These are phyloP conservation scores for Panurus biarmicus DNA, from an alignment of 2,113 vertebrate species.

Conservation along the genomic window DNA sequence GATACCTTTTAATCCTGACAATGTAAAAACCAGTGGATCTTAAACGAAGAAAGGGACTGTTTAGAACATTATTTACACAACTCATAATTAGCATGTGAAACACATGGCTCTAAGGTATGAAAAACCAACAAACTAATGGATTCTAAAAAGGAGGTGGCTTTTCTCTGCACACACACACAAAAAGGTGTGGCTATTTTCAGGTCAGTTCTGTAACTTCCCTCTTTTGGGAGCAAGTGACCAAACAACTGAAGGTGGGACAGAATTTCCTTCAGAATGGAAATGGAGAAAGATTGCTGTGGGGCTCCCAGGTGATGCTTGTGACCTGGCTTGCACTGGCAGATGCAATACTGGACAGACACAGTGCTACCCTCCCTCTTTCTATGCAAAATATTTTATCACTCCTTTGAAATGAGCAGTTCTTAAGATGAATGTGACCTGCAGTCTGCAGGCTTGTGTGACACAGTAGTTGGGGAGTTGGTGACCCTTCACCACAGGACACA, in stretches of 20 bases:
- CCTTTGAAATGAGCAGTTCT: not conserved
- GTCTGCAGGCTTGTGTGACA: not conserved
- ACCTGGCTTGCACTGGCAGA: not conserved
- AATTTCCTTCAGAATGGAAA: not conserved
- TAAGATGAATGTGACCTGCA: not conserved
- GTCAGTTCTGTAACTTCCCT: not conserved
- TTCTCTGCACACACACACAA: not conserved
- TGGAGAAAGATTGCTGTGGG: not conserved
- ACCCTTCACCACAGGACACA: not conserved
- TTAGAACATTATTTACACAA: conserved; percentile 7
- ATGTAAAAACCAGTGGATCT: not conserved
- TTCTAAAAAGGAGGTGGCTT: not conserved
- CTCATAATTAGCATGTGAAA: conserved; percentile 9
- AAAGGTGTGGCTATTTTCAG: not conserved
- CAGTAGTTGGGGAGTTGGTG: not conserved
- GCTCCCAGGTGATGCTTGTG: not conserved
- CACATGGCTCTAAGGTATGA: conserved; percentile 9
- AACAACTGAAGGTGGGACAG: not conserved
- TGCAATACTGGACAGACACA: not conserved
- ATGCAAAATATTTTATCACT: not conserved
- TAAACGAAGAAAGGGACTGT: not conserved
- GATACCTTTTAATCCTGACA: not conserved
- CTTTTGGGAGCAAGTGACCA: not conserved
- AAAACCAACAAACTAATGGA: not conserved
- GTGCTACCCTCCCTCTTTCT: not conserved